These are phyloP conservation scores for Teleogryllus occipitalis DNA, from an alignment of 1,140 invertebrate genomes.

Conservation along the genomic window DNA sequence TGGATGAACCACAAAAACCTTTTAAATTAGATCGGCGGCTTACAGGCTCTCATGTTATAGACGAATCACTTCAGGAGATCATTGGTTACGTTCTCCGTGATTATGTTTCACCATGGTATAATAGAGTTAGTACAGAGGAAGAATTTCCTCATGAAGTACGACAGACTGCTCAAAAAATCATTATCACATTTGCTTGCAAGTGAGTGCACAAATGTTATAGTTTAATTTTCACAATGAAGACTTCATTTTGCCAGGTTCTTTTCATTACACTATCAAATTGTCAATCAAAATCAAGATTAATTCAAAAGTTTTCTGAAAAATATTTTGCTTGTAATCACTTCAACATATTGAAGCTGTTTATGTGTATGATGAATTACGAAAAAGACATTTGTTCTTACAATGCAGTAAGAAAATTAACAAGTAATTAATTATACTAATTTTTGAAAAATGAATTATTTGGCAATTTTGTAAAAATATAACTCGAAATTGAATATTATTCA, in stretches of 20 bases:
- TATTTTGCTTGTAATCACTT: not conserved
- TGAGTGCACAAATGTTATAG: not conserved
- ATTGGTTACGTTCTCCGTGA: slow-evolving; percentile 65
- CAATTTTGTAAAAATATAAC: no score
- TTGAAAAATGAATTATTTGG: no score
- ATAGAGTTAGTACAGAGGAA: slow-evolving; percentile 44
- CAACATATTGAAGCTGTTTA: not conserved
- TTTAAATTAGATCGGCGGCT: slow-evolving; percentile 44
- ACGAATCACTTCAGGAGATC: slow-evolving; percentile 64
- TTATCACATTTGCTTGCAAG: slow-evolving; percentile 41
- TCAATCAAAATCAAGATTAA: no score
- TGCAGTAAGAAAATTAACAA: no score
- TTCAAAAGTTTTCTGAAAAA: not conserved
- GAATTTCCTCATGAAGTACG: slow-evolving; percentile 45
- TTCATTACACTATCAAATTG: no score
- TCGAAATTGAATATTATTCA: no score
- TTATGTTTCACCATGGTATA: slow-evolving; percentile 60
- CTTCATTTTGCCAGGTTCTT: no score
- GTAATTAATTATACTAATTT: no score
- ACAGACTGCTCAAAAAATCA: slow-evolving; percentile 42
- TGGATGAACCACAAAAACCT: slow-evolving; percentile 6
- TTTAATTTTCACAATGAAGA: no score
- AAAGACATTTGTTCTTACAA: no score
- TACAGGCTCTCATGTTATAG: slow-evolving; percentile 58
- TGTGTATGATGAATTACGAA: no score